Conservation (phyloP, 1,140 invertebrate species). For the Aphelinus atriplicis region DNA sequence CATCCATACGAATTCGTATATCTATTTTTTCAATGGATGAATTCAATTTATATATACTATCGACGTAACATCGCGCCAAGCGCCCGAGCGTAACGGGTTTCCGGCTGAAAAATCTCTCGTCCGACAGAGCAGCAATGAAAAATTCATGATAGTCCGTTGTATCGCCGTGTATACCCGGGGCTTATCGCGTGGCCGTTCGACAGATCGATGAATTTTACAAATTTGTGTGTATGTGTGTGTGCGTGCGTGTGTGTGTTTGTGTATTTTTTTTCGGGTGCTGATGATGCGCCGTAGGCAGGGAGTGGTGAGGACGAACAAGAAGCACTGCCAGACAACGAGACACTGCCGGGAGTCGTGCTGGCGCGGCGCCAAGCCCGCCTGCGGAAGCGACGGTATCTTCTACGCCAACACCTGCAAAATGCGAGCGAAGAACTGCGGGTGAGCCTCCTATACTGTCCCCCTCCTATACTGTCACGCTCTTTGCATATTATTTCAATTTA, state of each 20-base stretch:
- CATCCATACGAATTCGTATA: too few relatives aligned
- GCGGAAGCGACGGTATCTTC: conserved; percentile 89
- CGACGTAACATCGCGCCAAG: too few relatives aligned
- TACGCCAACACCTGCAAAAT: conserved; percentile 93
- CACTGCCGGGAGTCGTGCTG: conserved; percentile 91
- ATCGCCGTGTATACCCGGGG: too few relatives aligned
- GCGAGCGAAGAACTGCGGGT: conserved; percentile 92
- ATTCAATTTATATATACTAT: too few relatives aligned
- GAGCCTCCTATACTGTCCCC: conserved; percentile 47
- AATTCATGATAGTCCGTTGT: too few relatives aligned
- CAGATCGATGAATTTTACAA: not conserved
- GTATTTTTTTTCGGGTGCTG: not conserved
- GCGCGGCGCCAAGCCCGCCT: conserved; percentile 88
- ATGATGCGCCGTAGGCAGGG: conserved; percentile 70
- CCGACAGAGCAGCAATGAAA: too few relatives aligned
- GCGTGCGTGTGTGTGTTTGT: not conserved
- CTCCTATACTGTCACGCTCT: not conserved
- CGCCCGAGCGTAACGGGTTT: too few relatives aligned
- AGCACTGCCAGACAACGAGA: conserved; percentile 90
- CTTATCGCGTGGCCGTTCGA: conserved; percentile 1
- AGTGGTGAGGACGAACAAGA: conserved; percentile 84
- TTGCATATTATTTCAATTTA: too few relatives aligned
- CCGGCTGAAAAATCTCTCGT: too few relatives aligned
- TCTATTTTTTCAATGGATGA: too few relatives aligned
- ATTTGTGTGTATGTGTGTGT: not conserved